A percentile compares a stretch with the other conserved stretches of the same genome.
Conservation (phyloP, 2,797 vertebrate species). For the Heliangelus exortis region DNA sequence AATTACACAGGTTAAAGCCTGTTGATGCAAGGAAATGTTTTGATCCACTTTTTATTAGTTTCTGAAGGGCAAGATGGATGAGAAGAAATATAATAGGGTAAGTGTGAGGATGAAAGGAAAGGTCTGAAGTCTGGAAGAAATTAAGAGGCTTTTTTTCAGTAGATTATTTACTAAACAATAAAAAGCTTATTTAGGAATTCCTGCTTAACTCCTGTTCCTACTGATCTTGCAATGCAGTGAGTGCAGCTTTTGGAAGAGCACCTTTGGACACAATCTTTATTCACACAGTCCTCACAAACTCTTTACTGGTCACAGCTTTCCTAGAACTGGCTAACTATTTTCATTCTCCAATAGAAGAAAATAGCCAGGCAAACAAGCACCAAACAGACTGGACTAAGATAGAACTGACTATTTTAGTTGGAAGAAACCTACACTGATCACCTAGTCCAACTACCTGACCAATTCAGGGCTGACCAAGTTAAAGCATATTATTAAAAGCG, state of each 20-base stretch:
- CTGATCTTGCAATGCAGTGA: neutral
- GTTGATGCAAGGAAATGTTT: conserved; percentile 22
- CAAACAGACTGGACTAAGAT: neutral
- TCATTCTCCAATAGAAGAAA: neutral
- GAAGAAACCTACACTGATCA: too few relatives aligned
- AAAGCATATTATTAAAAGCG: too few relatives aligned
- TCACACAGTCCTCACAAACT: neutral
- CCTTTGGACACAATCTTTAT: neutral
- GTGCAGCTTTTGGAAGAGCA: neutral
- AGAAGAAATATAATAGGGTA: conserved; percentile 55
- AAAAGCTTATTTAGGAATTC: conserved; percentile 49
- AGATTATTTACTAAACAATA: conserved; percentile 61
- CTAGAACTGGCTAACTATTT: neutral
- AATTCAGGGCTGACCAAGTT: too few relatives aligned
- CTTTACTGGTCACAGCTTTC: neutral
- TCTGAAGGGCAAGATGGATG: conserved; percentile 56
- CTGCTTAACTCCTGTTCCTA: neutral
- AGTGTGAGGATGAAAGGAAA: conserved; percentile 40
- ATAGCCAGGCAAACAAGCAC: neutral
- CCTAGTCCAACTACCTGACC: too few relatives aligned
- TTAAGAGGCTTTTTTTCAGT: conserved; percentile 25
- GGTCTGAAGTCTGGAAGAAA: conserved; percentile 38
- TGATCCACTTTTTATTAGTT: conserved; percentile 63
- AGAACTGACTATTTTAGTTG: too few relatives aligned
- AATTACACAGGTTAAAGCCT: neutral